Evolutionary conservation across 2,888 invertebrate species (phyloP).

Genomic region (Lamproptera curius): DNA sequence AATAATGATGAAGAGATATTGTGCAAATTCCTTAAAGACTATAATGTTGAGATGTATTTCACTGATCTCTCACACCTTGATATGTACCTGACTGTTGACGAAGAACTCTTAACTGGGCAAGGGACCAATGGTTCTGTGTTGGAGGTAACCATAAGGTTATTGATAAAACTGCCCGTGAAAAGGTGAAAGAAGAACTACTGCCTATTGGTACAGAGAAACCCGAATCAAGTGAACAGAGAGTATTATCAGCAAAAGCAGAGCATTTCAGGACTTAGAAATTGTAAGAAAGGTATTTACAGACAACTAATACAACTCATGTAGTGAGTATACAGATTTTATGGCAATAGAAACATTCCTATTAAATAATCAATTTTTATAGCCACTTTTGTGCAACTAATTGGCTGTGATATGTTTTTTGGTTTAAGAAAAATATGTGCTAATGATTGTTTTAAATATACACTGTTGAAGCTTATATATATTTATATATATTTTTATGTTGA

Average conservation of each 20-base stretch:
- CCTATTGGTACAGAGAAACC: conserved; percentile 39
- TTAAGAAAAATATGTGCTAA: too few relatives aligned
- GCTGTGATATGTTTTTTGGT: too few relatives aligned
- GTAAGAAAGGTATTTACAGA: conserved; percentile 37
- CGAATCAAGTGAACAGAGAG: conserved; percentile 31
- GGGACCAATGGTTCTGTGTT: conserved; percentile 45
- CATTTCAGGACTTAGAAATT: conserved; percentile 38
- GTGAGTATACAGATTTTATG: conserved; percentile 2
- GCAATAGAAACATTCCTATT: conserved; percentile 13
- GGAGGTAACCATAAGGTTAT: conserved; percentile 41
- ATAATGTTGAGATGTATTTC: conserved; percentile 40
- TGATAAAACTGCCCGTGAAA: conserved; percentile 3
- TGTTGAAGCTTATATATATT: too few relatives aligned
- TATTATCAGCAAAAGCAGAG: conserved; percentile 33
- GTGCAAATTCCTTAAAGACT: conserved; percentile 38
- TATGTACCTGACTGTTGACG: conserved; percentile 44
- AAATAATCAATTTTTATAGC: too few relatives aligned
- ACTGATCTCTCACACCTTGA: conserved; percentile 35
- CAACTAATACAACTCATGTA: conserved; percentile 25
- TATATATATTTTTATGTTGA: neutral
- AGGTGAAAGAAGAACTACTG: conserved; percentile 24
- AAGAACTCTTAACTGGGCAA: conserved; percentile 42
- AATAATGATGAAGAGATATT: conserved; percentile 38
- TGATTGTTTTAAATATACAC: too few relatives aligned
- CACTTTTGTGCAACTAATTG: too few relatives aligned